Conservation (phyloP, 2,888 invertebrate species). For the Norana najaformis region DNA sequence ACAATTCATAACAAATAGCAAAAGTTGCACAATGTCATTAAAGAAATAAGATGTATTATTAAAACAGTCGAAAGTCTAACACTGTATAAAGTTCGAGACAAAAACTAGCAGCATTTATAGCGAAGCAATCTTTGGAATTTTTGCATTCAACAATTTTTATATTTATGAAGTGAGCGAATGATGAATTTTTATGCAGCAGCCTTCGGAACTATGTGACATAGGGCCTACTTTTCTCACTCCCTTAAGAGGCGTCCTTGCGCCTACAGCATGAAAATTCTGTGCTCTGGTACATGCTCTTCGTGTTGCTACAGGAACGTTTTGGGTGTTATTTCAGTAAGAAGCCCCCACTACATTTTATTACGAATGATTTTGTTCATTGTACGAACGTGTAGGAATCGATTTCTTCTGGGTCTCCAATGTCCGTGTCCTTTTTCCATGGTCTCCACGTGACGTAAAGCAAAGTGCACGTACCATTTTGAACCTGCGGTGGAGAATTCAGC, state of each 20-base stretch:
- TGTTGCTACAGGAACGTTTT: neutral
- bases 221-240: neutral
- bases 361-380: neutral
- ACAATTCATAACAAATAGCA: no score
- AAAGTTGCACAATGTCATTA: no score
- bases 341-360: neutral
- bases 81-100: no score
- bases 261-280: neutral
- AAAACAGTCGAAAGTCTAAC: no score
- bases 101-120: no score
- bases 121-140: no score
- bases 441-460: slow-evolving; percentile 50
- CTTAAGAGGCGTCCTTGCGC: neutral
- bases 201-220: no score
- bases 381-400: slow-evolving; percentile 31
- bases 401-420: slow-evolving; percentile 51
- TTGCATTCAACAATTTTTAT: no score
- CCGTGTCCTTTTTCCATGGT: slow-evolving; percentile 49
- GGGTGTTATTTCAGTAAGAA: neutral
- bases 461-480: slow-evolving; percentile 48
- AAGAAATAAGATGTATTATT: no score
- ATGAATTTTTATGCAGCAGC: no score
- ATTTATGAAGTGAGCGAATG: no score
- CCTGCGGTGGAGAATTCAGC: slow-evolving; percentile 44
- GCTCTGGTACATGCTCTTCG: neutral